phyloP scores from a whole-genome alignment of 2,797 vertebrate species.

The Neosilurus hyrtlii region DNA sequence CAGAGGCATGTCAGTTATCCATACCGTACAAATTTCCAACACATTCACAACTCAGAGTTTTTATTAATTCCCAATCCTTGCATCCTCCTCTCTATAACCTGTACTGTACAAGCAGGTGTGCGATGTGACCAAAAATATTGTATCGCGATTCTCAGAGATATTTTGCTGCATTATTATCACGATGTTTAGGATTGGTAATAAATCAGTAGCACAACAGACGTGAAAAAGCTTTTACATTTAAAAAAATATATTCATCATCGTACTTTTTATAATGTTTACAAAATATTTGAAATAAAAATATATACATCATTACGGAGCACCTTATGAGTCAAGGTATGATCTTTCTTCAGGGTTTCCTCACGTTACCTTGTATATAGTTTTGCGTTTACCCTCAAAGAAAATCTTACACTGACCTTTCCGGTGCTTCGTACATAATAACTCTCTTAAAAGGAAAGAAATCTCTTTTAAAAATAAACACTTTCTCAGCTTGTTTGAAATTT shows the following conservation, averaged over 20 bases:
- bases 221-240: background rate
- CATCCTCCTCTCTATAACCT: background rate
- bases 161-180: background rate
- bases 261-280: background rate
- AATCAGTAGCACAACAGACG: background rate
- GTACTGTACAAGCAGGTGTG: too few species aligned
- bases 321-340: too few species aligned
- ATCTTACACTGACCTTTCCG: too few species aligned
- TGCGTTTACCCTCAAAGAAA: too few species aligned
- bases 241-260: background rate
- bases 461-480: background rate
- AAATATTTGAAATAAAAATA: background rate
- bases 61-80: background rate
- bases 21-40: background rate
- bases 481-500: background rate
- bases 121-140: background rate
- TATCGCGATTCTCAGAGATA: background rate
- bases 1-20: background rate
- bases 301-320: too few species aligned
- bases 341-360: too few species aligned
- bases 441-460: background rate
- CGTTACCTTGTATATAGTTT: too few species aligned
- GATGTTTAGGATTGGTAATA: background rate
- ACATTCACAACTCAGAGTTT: background rate
- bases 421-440: background rate